Evolutionary conservation across 2,113 vertebrate genomes (phyloP).

Genomic region (Australoheros scitulus): DNA sequence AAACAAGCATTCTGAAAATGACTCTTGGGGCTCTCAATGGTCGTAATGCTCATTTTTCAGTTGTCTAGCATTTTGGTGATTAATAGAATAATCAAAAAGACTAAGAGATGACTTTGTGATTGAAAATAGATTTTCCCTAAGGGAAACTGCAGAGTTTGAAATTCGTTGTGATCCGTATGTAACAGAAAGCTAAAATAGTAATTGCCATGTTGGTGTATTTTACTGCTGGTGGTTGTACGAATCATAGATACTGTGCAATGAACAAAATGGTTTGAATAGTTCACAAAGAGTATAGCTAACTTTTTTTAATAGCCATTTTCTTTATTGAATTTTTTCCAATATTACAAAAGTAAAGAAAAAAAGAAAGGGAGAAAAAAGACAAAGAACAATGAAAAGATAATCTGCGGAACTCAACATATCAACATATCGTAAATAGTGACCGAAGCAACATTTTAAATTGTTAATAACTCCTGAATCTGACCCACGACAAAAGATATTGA

Average conservation of each 20-base stretch:
- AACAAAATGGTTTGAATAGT: neutral
- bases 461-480: neutral
- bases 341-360: too few species aligned
- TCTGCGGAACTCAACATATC: too few species aligned
- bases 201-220: neutral
- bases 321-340: too few species aligned
- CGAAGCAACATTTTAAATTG: neutral
- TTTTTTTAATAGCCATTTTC: neutral
- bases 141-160: neutral
- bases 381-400: too few species aligned
- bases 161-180: neutral
- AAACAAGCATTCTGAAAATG: neutral
- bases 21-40: neutral
- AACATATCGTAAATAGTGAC: too few species aligned
- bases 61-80: neutral
- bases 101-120: neutral
- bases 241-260: neutral
- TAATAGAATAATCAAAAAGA: neutral
- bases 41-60: neutral
- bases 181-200: neutral
- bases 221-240: neutral
- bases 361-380: too few species aligned
- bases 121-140: neutral
- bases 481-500: too few species aligned
- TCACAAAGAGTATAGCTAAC: slow-evolving; percentile 1